Percentiles rank a stretch among this genome's conserved stretches.
Evolutionary conservation across 2,888 invertebrate species (phyloP).

Genomic region (Andrena flavipes): DNA sequence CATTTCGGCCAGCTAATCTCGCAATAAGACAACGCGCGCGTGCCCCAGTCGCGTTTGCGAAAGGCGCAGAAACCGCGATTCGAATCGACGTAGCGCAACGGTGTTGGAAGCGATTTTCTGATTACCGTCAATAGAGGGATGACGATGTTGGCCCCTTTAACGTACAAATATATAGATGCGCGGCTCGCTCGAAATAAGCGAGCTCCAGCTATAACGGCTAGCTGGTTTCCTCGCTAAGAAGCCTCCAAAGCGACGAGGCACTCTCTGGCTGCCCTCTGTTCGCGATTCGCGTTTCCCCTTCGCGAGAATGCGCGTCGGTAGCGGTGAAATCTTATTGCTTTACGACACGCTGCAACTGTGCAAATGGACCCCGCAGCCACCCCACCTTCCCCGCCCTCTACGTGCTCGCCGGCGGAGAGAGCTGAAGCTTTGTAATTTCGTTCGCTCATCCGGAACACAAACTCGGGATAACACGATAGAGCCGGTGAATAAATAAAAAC

Average conservation of each 20-base stretch:
- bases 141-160: slow-evolving; percentile 50
- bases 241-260: not conserved
- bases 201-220: not conserved
- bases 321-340: slow-evolving; percentile 67
- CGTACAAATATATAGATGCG: slow-evolving; percentile 38
- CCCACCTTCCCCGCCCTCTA: not conserved
- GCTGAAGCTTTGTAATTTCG: slow-evolving; percentile 42
- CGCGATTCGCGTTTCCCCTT: slow-evolving; percentile 25
- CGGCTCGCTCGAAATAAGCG: slow-evolving; percentile 51
- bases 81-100: slow-evolving; percentile 65
- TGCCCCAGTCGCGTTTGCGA: slow-evolving; percentile 25
- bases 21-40: slow-evolving; percentile 42
- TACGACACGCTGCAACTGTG: slow-evolving; percentile 59
- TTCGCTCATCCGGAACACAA: slow-evolving; percentile 27
- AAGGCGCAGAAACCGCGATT: slow-evolving; percentile 23
- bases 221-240: slow-evolving; percentile 37
- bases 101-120: slow-evolving; percentile 53
- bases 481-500: slow-evolving; percentile 32
- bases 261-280: not conserved
- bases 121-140: slow-evolving; percentile 55
- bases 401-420: slow-evolving; percentile 12
- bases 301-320: slow-evolving; percentile 59
- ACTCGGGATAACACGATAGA: slow-evolving; percentile 19
- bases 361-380: slow-evolving; percentile 55
- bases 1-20: slow-evolving; percentile 45